These are phyloP conservation scores for Protomyctophum bolini DNA, from an alignment of 2,113 vertebrate species.

Conservation along the genomic window DNA sequence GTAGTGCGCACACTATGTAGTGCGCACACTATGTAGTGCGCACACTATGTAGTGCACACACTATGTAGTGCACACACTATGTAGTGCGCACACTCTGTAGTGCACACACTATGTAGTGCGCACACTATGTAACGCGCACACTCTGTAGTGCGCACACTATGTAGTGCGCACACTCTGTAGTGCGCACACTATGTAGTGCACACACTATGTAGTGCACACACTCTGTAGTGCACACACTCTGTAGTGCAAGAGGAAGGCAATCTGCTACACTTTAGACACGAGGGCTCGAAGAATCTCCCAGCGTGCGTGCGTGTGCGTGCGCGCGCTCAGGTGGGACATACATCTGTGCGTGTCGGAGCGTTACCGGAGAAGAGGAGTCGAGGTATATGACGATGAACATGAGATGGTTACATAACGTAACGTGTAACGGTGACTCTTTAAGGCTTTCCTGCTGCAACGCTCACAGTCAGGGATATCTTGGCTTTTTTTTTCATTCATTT, in stretches of 20 bases:
- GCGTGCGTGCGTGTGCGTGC: constrained; percentile 73
- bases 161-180: too few relatives aligned
- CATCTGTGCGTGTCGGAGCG: constrained; percentile 65
- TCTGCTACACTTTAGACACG: constrained; percentile 39
- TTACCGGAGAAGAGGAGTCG: constrained; percentile 79
- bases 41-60: too few relatives aligned
- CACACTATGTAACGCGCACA: too few relatives aligned
- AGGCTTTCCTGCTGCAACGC: background rate
- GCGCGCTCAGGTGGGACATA: constrained; percentile 39
- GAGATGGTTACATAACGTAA: background rate
- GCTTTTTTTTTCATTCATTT: constrained; percentile 52
- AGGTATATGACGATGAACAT: background rate
- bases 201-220: constrained; percentile 86
- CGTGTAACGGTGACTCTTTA: background rate
- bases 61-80: too few relatives aligned
- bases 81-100: too few relatives aligned
- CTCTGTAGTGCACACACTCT: constrained; percentile 86
- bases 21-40: too few relatives aligned
- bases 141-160: too few relatives aligned
- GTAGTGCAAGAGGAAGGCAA: constrained; percentile 76
- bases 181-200: too few relatives aligned
- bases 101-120: too few relatives aligned
- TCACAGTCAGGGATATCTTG: constrained; percentile 54
- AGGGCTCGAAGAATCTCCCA: constrained; percentile 80
- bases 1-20: too few relatives aligned